Percentiles rank a stretch among this genome's conserved stretches.
Conservation (phyloP, 2,888 invertebrate species). For the Amphipoea lucens region DNA sequence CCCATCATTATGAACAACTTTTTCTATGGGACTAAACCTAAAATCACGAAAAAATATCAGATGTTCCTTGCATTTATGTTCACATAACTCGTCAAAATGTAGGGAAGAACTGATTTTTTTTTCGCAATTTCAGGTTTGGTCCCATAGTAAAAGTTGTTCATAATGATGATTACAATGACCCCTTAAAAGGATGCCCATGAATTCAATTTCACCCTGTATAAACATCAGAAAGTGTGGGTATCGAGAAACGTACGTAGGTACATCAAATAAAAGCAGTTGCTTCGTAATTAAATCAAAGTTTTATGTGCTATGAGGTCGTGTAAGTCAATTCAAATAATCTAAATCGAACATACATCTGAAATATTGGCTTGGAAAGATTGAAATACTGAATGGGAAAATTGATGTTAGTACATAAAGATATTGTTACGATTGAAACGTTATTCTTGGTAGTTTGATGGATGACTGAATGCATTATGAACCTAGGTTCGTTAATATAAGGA, state of each 20-base stretch:
- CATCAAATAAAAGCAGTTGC: neutral
- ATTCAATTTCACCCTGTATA: too few relatives aligned
- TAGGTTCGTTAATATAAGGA: neutral
- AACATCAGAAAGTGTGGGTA: neutral
- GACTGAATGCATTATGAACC: neutral
- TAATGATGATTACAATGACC: too few relatives aligned
- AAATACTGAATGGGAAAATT: neutral
- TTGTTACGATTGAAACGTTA: neutral
- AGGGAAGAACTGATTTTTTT: too few relatives aligned
- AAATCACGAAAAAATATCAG: too few relatives aligned
- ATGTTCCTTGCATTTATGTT: too few relatives aligned
- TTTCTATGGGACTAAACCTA: too few relatives aligned
- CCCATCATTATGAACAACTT: too few relatives aligned
- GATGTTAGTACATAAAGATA: neutral
- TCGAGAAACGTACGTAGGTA: too few relatives aligned
- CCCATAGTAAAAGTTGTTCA: too few relatives aligned
- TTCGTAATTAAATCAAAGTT: neutral
- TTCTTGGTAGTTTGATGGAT: neutral
- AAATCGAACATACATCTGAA: constrained; percentile 2
- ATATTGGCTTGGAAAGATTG: constrained; percentile 1
- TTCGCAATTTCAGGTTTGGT: too few relatives aligned
- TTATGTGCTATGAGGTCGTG: neutral
- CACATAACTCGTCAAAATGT: too few relatives aligned
- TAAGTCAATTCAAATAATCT: constrained; percentile 8
- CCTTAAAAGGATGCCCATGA: too few relatives aligned